Conservation (phyloP, 2,797 vertebrate species). For the Emydoidea blandingii region DNA sequence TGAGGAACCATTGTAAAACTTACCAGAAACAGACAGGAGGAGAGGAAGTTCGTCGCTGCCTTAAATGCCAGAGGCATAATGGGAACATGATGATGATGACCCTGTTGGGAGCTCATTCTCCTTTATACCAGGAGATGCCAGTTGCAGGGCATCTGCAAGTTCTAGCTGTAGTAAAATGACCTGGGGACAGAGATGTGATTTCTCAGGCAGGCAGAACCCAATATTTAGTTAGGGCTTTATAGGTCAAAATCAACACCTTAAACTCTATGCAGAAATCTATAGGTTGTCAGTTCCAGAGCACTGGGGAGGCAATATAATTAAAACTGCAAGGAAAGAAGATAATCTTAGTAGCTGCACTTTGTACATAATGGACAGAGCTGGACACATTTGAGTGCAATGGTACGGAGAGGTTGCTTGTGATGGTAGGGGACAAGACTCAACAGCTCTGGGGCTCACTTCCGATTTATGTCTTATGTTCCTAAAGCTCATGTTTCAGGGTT, state of each 20-base stretch:
- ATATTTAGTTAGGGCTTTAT: neutral
- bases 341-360: neutral
- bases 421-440: no score
- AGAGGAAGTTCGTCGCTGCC: no score
- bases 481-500: no score
- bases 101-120: neutral
- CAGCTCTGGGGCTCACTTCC: no score
- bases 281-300: neutral
- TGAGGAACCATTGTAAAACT: no score
- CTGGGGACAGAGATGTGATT: neutral
- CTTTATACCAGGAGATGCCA: neutral
- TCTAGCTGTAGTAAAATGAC: neutral
- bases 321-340: neutral
- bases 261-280: neutral
- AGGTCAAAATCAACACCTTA: rapidly evolving
- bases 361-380: neutral
- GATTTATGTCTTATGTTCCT: no score
- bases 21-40: no score
- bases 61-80: no score
- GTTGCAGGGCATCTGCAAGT: neutral
- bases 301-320: neutral
- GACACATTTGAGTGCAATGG: no score
- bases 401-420: no score
- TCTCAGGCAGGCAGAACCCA: neutral
- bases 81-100: no score